Base-by-base conservation (phyloP, 2,113 vertebrate species). In the Butastur rufipennis region DNA sequence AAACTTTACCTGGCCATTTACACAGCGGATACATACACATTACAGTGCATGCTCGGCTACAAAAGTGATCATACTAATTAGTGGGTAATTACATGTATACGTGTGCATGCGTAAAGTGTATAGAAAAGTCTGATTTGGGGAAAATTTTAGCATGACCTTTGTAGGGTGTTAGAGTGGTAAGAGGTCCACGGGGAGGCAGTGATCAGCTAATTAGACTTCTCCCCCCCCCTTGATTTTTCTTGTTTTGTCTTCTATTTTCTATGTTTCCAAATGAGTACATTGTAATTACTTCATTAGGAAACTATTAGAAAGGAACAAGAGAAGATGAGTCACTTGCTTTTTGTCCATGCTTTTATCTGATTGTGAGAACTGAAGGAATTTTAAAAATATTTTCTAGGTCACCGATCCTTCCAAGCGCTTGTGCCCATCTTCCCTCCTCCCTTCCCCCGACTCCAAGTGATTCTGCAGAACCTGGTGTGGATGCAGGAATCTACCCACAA, bases 221-320 rank as follows among this genome's bases (percentile, higher is more conserved):
- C n/a, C 45, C 36, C 34, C 40, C 7, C 10, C 20, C 70, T 45
- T 16, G 29, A 55, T 73, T 90, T 90, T 73, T 52, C 72, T 25
- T 7, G 11, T 90, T 78, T 67, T 34, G 16, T 52, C 47, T 95
- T 73, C 61, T 75, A 11, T 53, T 81, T 62, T 67, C 65, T 70
- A 1, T 16, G 16, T 79, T 93, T 77, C 96, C 85, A 59, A 88
- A 93, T 1, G 9, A 67, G 53, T 23, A 79, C 81, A n/a, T 7
- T 29, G 70, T 92, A 95, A 95, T 94, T 96, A 95, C 95, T 97
- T 93, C 95, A 97, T 95, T 95, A 96, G 93, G 90, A 95, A 97
- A 96, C 88, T 93, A 96, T 97, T 93, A 96, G 90, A 88, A 82
- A 63, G 90, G 74, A 92, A 94, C 81, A 93, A 97, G 95, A 95